These are phyloP conservation scores for Vultur gryphus DNA, from an alignment of 2,797 vertebrate species.

Conservation along the genomic window DNA sequence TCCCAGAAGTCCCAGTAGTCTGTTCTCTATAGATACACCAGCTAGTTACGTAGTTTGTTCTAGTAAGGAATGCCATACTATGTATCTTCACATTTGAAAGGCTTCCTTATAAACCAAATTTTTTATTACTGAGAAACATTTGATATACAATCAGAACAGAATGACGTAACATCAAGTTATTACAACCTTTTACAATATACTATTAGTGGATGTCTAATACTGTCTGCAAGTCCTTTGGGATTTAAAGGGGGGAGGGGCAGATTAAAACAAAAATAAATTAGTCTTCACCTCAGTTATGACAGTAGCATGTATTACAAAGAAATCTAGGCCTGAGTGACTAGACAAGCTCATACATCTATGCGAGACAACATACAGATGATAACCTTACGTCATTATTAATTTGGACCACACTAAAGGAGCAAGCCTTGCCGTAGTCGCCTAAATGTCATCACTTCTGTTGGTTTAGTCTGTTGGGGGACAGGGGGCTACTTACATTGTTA, in stretches of 20 bases:
- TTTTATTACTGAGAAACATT: neutral
- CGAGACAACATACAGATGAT: neutral
- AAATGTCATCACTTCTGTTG: neutral
- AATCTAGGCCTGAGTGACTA: neutral
- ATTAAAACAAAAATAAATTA: neutral
- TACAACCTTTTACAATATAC: neutral
- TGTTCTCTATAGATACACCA: neutral
- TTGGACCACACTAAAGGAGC: neutral
- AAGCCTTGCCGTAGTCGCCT: neutral
- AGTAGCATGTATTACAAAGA: neutral
- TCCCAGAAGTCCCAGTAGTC: neutral
- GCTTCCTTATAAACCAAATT: neutral
- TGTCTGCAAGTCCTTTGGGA: neutral
- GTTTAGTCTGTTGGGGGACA: neutral
- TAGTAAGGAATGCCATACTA: neutral
- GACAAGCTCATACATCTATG: neutral
- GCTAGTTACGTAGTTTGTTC: neutral
- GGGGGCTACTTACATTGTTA: slow-evolving; percentile 89
- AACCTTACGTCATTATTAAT: neutral
- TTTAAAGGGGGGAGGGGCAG: neutral
- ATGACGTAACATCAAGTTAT: neutral
- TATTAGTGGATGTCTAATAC: neutral
- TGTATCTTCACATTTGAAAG: neutral
- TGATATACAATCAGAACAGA: neutral
- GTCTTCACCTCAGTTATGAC: neutral